These are phyloP conservation scores for Bubo blakistoni DNA, from an alignment of 2,113 vertebrate genomes.

Conservation along the genomic window DNA sequence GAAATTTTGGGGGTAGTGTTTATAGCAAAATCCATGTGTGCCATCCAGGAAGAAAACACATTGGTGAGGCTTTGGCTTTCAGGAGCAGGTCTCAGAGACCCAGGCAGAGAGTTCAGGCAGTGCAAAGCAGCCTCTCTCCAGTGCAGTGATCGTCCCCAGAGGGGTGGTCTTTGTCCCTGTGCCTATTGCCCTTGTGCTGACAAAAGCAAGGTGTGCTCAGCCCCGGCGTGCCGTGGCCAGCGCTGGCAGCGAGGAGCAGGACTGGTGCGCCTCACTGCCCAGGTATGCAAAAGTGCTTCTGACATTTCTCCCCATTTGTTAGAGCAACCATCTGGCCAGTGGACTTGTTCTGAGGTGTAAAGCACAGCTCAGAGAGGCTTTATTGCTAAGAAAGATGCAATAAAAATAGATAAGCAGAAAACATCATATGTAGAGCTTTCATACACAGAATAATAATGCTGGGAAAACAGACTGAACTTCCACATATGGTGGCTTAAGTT, in stretches of 20 bases:
- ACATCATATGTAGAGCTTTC: not conserved
- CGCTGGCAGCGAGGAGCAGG: not conserved
- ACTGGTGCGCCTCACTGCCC: not conserved
- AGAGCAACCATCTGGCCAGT: not conserved
- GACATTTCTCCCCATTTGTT: not conserved
- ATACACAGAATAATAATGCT: not conserved
- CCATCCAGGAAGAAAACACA: not conserved
- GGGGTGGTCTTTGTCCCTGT: not conserved
- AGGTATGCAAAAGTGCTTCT: not conserved
- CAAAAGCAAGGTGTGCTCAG: not conserved
- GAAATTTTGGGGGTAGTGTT: not conserved
- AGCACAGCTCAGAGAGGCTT: not conserved
- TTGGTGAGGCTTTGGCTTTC: not conserved
- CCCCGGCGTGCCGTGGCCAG: accelerated
- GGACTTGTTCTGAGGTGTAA: not conserved
- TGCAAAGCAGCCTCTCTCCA: not conserved
- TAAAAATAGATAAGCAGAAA: not conserved
- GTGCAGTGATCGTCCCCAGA: accelerated
- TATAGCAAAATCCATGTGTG: not conserved
- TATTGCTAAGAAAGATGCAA: not conserved
- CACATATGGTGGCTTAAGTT: not conserved
- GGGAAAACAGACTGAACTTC: not conserved
- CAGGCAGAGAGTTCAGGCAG: not conserved
- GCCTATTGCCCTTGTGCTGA: not conserved
- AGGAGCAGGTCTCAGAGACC: not conserved